Conservation (phyloP, 2,888 invertebrate species). For the Phragmatobia fuliginosa region DNA sequence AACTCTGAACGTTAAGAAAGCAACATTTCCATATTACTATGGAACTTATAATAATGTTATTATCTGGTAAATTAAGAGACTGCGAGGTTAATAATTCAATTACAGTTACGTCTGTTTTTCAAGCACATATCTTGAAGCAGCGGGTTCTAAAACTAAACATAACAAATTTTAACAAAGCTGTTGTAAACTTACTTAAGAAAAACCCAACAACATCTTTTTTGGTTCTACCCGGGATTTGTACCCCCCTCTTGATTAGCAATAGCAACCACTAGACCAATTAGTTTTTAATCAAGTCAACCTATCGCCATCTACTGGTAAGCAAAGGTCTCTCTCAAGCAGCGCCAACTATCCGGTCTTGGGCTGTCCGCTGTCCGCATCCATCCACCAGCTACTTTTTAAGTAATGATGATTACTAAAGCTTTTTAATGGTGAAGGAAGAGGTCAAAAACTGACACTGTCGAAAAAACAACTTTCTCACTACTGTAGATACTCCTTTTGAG, state of each 20-base stretch:
- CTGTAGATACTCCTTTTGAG: background rate
- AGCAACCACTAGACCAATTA: no score
- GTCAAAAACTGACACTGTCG: background rate
- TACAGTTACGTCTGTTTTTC: background rate
- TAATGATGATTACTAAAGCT: no score
- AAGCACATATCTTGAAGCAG: background rate
- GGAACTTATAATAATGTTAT: conserved; percentile 49
- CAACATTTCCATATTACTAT: conserved; percentile 59
- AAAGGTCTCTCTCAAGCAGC: no score
- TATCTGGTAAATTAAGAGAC: conserved; percentile 6
- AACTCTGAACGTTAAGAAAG: conserved; percentile 68
- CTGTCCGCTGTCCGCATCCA: no score
- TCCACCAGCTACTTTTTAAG: no score
- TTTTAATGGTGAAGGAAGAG: background rate
- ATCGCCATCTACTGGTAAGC: no score
- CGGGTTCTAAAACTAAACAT: background rate
- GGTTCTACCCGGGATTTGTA: no score
- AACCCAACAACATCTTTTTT: no score
- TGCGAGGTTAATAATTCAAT: conserved; percentile 1
- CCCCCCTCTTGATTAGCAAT: no score
- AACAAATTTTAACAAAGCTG: background rate
- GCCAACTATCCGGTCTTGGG: no score
- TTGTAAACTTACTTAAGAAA: no score
- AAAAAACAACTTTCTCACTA: background rate
- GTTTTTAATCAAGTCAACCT: no score